Evolutionary conservation across 2,113 vertebrate species (phyloP).

Genomic region (Aegotheles bennettii): DNA sequence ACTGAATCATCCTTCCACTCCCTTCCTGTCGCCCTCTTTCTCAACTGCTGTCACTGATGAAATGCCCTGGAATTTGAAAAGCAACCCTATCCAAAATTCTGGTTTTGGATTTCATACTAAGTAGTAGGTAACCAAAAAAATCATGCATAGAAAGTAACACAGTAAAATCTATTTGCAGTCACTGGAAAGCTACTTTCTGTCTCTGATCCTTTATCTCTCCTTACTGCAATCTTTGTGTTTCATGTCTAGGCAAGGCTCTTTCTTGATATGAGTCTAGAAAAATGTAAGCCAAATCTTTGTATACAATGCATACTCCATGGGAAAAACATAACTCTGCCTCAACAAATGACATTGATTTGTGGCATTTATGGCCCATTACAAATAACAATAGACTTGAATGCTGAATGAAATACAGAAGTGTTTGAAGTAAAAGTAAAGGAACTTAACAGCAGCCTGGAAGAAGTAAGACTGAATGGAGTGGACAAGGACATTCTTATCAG

Average conservation of each 20-base stretch:
- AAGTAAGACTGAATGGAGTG: not conserved
- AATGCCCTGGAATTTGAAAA: not conserved
- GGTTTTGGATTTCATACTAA: not conserved
- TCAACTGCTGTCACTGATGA: not conserved
- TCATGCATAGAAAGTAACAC: not conserved
- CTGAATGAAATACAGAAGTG: not conserved
- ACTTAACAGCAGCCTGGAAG: not conserved
- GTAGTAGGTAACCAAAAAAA: not conserved
- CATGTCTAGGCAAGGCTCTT: not conserved
- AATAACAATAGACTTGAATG: not conserved
- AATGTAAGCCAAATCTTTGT: not conserved
- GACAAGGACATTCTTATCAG: not conserved
- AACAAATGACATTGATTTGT: not conserved
- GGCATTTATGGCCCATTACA: not conserved
- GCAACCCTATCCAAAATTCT: not conserved
- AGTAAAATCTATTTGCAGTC: not conserved
- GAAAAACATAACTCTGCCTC: not conserved
- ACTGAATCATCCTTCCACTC: not conserved
- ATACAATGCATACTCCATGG: not conserved
- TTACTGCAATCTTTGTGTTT: not conserved
- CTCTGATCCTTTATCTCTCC: not conserved
- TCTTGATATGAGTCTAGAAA: not conserved
- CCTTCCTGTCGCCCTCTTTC: not conserved
- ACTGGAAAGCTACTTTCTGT: not conserved
- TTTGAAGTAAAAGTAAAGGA: not conserved